Evolutionary conservation across 2,888 invertebrate genomes (phyloP), one percentile per base, ranked within the genome.

Genomic region (Hyles lineata): DNA sequence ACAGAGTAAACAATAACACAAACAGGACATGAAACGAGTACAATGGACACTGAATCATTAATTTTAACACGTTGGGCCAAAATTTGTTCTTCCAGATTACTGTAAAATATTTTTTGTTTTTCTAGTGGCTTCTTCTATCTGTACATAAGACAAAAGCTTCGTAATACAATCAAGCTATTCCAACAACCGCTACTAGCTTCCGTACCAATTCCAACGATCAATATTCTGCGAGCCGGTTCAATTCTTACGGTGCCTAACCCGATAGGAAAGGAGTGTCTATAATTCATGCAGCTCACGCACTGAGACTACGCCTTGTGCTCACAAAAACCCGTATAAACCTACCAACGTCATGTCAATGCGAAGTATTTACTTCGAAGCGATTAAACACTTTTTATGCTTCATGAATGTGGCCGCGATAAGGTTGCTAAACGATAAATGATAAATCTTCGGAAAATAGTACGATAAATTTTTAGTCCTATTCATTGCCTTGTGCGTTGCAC

Each of bases 211-310:
- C 58, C 29, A 59, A 11, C 50, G 58, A 71, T 82, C 78, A 78
- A 78, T 82, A 83, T 82, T 79, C 82, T 80, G 73, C 76, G 77
- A 78, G 76, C 76, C 78, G 76, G 76, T 74, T 75, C 76, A 77
- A 81, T 81, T 81, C 79, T 76, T 81, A 72, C 74, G 70, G 72
- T 72, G 72, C 60, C 69, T 52, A 61, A 71, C 69, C 60, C 71
- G 59, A 71, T 43, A 61, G 23, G 71, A 59, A 9, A 71, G 71
- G 73, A 71, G 50, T 60, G 70, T 73, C 83, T 79, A 74, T 74
- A 76, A 89, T 87, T 84, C 83, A 63, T 75, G 74, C 74, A 84
- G 80, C 86, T 88, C 83, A 73, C 74, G 25, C 29, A 72, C 70
- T 63, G 23, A 43, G 43, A 82, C 80, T 80, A 84, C 85, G 87